Percentiles rank a stretch among this genome's conserved stretches.
Conservation (phyloP, 2,797 vertebrate species). For the Sparus aurata region DNA sequence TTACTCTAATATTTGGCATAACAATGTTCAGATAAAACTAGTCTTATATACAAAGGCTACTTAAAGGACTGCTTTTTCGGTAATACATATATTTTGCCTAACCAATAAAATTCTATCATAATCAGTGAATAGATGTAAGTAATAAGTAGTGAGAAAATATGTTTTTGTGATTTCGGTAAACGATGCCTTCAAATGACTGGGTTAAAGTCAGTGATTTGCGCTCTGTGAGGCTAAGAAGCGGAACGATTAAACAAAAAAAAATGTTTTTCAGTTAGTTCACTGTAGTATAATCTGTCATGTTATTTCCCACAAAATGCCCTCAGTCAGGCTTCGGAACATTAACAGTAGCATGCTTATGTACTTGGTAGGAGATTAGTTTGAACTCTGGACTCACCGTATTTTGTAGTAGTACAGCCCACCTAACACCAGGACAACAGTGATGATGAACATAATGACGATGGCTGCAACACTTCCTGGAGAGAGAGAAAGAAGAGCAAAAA, state of each 20-base stretch:
- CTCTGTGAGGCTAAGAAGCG: not conserved
- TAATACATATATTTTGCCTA: not conserved
- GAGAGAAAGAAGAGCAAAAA: not conserved
- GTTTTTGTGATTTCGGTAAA: not conserved
- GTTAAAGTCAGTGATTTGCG: not conserved
- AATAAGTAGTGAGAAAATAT: not conserved
- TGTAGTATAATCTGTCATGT: not conserved
- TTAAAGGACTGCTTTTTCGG: not conserved
- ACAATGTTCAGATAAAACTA: not conserved
- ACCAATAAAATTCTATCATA: too few species aligned
- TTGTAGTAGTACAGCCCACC: slow-evolving; percentile 69
- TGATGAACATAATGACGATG: slow-evolving; percentile 64
- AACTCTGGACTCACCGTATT: slow-evolving; percentile 70
- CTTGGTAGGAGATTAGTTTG: not conserved
- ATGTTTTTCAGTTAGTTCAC: not conserved
- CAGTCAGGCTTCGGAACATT: not conserved
- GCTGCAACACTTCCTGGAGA: slow-evolving; percentile 67
- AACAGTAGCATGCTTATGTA: not conserved
- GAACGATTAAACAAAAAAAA: too few species aligned
- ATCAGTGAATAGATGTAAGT: too few species aligned
- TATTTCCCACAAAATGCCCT: not conserved
- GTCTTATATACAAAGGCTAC: not conserved
- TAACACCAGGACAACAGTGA: slow-evolving; percentile 54
- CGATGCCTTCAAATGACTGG: not conserved
- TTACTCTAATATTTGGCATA: not conserved